These are phyloP conservation scores for Drosophila funebris DNA, from an alignment of 1,140 invertebrate genomes.

Conservation along the genomic window DNA sequence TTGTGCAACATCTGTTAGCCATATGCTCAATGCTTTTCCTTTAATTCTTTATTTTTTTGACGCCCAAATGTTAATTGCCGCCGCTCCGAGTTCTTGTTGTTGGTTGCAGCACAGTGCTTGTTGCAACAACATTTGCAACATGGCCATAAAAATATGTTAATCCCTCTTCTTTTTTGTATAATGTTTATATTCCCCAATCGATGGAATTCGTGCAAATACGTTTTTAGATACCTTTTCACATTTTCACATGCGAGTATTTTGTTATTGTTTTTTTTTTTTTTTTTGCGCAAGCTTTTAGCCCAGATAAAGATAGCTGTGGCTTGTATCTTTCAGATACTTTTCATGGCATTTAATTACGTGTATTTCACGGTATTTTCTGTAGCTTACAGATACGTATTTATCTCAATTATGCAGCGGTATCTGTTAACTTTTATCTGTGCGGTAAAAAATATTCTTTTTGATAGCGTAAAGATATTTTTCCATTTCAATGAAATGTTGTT, in stretches of 20 bases:
- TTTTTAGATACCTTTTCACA: not conserved
- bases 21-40: not conserved
- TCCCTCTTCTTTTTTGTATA: not conserved
- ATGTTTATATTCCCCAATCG: not conserved
- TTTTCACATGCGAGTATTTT: no score
- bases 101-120: not conserved
- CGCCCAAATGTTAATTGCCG: slow-evolving; percentile 15
- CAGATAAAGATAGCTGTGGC: not conserved
- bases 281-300: not conserved
- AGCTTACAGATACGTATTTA: no score
- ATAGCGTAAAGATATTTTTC: no score
- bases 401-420: no score
- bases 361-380: no score
- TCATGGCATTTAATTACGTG: no score
- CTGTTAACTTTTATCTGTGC: no score
- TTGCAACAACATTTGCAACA: slow-evolving; percentile 12
- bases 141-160: slow-evolving; percentile 17
- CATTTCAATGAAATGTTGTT: no score
- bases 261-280: not conserved
- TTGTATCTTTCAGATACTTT: no score
- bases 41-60: not conserved
- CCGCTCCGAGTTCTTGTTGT: not conserved
- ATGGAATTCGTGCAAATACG: not conserved
- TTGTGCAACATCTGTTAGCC: slow-evolving; percentile 12
- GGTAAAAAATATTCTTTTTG: no score